Base-by-base conservation (phyloP, 2,888 invertebrate genomes). In the Blastobasis adustella region DNA sequence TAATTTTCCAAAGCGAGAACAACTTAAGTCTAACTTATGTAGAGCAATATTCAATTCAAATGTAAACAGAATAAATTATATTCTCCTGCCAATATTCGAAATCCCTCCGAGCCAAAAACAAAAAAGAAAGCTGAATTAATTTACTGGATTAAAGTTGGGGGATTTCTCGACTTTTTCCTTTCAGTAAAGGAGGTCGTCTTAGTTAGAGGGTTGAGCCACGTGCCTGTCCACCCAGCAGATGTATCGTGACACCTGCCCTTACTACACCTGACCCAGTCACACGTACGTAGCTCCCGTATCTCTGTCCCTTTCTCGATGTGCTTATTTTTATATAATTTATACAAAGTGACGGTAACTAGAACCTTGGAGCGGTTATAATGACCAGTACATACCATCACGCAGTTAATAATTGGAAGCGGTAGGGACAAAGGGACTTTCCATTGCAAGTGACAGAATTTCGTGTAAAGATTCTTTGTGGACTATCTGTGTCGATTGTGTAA, bases 261-360 rank as follows among this genome's bases (percentile, higher is more conserved):
- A 72, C 78, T 79, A 81, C 73, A 63, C 60, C 79, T 76, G 67
- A 87, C 86, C 78, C 84, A 69, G 62, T 85, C 82, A 73, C 66
- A 64, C 73, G 57, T 59, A 65, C 54, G 67, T 64, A 57, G 65
- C 65, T 66, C 63, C 64, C 57, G 75, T 82, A 76, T 59, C 56
- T 53, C 73, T 60, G 70, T 87, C 87, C 71, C 64, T 71, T 51
- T 85, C 81, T 69, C 52, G 68, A 70, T 73, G 79, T 78, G 78
- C 84, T 85, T 84, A 86, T 85, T 88, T 85, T 86, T 82, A 85
- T 85, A 83, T 84, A 88, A 85, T 86, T 84, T 86, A 87, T 86
- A 85, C 83, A 76, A 79, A 80, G 79, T 85, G 82, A 82, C 77
- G 82, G 86, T 84, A 85, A 84, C 83, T 86, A 87, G 87, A 82